Percentiles rank a stretch among this genome's conserved stretches.
phyloP scores from a whole-genome alignment of 2,888 invertebrate species.

The Philaethria dido region DNA sequence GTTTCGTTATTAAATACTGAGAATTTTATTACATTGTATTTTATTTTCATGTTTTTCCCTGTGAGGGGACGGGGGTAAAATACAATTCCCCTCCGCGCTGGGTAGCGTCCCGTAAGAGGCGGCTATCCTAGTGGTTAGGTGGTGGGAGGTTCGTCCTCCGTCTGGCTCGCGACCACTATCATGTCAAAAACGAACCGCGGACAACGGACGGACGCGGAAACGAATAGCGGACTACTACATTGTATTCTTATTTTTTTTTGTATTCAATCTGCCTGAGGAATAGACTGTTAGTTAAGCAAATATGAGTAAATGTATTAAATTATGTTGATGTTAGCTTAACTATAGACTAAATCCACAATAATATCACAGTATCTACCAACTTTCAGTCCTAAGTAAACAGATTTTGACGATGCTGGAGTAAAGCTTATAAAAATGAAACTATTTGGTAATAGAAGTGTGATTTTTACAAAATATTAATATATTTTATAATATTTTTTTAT shows the following conservation, averaged over 20 bases:
- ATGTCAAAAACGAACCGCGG: too few species aligned
- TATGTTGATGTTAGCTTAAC: slow-evolving; percentile 13
- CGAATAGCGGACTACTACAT: not conserved
- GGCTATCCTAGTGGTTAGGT: too few species aligned
- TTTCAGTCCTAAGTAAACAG: slow-evolving; percentile 1
- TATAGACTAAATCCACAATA: slow-evolving; percentile 25
- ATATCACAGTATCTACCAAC: slow-evolving; percentile 10
- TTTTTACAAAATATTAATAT: not conserved
- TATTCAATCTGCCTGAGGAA: not conserved
- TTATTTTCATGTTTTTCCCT: too few species aligned
- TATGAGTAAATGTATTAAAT: slow-evolving; percentile 12
- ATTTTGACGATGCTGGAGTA: not conserved
- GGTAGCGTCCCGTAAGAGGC: too few species aligned
- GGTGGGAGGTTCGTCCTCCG: too few species aligned
- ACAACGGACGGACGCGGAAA: too few species aligned
- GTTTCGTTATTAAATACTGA: not conserved
- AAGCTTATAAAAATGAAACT: not conserved
- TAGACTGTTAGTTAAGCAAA: slow-evolving; percentile 2
- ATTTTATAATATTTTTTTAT: too few species aligned
- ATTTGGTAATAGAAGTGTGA: not conserved
- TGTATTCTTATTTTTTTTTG: too few species aligned
- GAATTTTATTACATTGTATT: not conserved
- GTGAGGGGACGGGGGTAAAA: too few species aligned
- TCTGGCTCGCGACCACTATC: too few species aligned
- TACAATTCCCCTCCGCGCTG: too few species aligned